These are phyloP conservation scores for Tetheella fluctuosa DNA, from an alignment of 2,888 invertebrate species.

Conservation along the genomic window DNA sequence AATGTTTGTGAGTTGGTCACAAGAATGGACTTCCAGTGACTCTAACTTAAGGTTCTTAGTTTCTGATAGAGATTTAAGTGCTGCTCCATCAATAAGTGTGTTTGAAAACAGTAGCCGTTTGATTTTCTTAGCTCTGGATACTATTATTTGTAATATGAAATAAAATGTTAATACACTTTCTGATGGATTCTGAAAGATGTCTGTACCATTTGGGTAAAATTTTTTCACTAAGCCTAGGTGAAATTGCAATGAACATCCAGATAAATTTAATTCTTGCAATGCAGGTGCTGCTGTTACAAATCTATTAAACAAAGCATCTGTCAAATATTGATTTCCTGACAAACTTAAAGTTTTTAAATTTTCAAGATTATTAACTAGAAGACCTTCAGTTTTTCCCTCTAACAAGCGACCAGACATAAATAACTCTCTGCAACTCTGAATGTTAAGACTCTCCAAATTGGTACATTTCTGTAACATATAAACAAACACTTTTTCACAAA, in stretches of 20 bases:
- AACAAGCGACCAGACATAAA: constrained; percentile 90
- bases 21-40: constrained; percentile 80
- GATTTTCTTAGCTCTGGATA: constrained; percentile 78
- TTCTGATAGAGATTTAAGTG: constrained; percentile 82
- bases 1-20: constrained; percentile 86
- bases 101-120: constrained; percentile 86
- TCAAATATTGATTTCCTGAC: constrained; percentile 88
- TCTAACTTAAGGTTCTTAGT: constrained; percentile 79
- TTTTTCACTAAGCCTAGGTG: constrained; percentile 87
- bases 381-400: constrained; percentile 84
- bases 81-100: constrained; percentile 87
- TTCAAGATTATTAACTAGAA: constrained; percentile 71
- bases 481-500: constrained; percentile 86
- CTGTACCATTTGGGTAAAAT: constrained; percentile 84
- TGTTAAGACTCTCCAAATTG: constrained; percentile 83
- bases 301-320: constrained; percentile 89
- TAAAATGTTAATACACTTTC: constrained; percentile 89
- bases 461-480: constrained; percentile 83
- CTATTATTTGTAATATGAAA: constrained; percentile 85
- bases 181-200: constrained; percentile 78
- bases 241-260: constrained; percentile 88
- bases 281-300: constrained; percentile 85
- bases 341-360: constrained; percentile 85
- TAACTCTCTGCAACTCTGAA: constrained; percentile 87
- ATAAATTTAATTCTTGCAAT: constrained; percentile 85